Evolutionary conservation across 2,888 invertebrate genomes (phyloP), one percentile per base, ranked within the genome.

Genomic region (Synanthedon formicaeformis): DNA sequence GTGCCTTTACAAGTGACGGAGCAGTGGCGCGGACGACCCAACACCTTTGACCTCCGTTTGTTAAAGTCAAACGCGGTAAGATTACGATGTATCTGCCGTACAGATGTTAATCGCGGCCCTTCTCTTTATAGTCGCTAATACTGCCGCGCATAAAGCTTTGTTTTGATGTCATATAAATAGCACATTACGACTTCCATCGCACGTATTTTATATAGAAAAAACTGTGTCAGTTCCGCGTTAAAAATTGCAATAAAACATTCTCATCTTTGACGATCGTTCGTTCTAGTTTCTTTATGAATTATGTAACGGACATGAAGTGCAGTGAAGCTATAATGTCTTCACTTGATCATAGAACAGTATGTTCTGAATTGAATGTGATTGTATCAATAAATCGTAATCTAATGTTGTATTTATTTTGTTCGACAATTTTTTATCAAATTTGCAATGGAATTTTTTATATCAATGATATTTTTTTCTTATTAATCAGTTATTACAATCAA

Each of bases 121-220:
- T 66, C 66, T 70, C 56, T 75, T 75, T 76, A 78, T 64, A 64
- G 67, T 62, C 65, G 67, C 71, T 74, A 74, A 71, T 65, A 65
- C 65, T 57, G 62, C 69, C 64, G 62, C 65, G 63, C 64, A 63
- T 54, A 62, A 57, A 60, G 64, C 71, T 67, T 74, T 77, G 75
- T 79, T 75, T 78, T 75, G 67, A 74, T 75, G 74, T 70, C 71
- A 67, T 75, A 77, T 75, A 80, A 80, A 82, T 77, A 80, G 71
- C 69, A 64, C 68, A 74, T 75, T 73, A 75, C 67, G 66, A 68
- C 71, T 64, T 60, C 64, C 67, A 69, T 73, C 66, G 64, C 63
- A 60, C 60, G 56, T 61, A 65, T 64, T 62, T 64, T 65, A 65
- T 18, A 16, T 10, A 18, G 23, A 16, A 16, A 8, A 73, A 78